phyloP scores from a whole-genome alignment of 2,888 invertebrate species.

The Dryadula phaetusa region DNA sequence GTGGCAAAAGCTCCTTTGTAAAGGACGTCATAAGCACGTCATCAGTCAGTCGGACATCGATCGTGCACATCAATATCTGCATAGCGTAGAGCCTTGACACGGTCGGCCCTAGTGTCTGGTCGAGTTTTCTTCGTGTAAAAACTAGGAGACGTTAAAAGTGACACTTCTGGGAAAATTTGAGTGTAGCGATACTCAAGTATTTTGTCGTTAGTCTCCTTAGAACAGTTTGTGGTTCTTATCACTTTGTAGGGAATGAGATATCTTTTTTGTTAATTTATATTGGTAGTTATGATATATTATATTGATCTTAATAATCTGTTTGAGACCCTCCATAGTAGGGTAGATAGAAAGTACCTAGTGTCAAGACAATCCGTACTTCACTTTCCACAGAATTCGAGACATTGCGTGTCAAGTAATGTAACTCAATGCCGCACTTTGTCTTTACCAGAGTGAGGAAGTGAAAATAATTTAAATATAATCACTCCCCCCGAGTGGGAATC shows the following conservation, averaged over 20 bases:
- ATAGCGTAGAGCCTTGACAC: slow-evolving; percentile 73
- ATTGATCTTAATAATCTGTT: too few relatives aligned
- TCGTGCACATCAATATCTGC: slow-evolving; percentile 68
- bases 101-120: slow-evolving; percentile 38
- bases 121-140: background rate
- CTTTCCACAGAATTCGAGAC: too few relatives aligned
- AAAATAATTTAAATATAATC: too few relatives aligned
- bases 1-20: slow-evolving; percentile 22
- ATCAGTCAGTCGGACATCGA: slow-evolving; percentile 56
- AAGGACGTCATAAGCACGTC: slow-evolving; percentile 54
- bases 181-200: background rate
- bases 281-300: too few relatives aligned
- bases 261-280: background rate
- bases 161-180: slow-evolving; percentile 16
- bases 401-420: too few relatives aligned
- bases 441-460: too few relatives aligned
- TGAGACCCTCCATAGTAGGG: too few relatives aligned
- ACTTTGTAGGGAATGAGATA: background rate
- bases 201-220: background rate
- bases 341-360: too few relatives aligned
- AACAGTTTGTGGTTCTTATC: background rate
- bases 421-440: too few relatives aligned
- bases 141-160: slow-evolving; percentile 4
- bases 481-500: too few relatives aligned
- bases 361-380: too few relatives aligned